Percentiles rank a stretch among this genome's conserved stretches.
These are phyloP conservation scores for Plemyria rubiginata DNA, from an alignment of 2,888 invertebrate genomes.

Conservation along the genomic window DNA sequence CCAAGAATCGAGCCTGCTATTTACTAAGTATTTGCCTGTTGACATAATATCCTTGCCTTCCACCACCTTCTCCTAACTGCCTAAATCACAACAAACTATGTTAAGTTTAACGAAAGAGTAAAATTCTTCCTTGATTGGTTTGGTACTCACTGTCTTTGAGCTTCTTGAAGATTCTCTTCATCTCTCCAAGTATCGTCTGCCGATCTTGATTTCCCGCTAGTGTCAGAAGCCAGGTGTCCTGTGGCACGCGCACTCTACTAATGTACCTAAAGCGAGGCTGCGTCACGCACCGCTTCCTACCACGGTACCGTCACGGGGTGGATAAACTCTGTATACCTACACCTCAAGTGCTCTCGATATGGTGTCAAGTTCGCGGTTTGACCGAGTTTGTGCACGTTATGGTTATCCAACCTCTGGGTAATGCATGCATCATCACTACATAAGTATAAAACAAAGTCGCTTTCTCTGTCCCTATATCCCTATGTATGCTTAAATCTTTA, in stretches of 20 bases:
- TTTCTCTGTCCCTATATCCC: no score
- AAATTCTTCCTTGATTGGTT: not conserved
- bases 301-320: conserved; percentile 66
- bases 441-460: no score
- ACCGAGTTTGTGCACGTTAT: conserved; percentile 20
- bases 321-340: conserved; percentile 57
- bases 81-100: no score
- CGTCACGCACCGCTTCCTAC: conserved; percentile 63
- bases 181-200: conserved; percentile 42
- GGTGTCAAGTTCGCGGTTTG: conserved; percentile 29
- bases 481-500: no score
- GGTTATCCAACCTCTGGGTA: not conserved
- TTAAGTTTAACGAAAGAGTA: not conserved
- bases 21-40: no score
- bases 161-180: conserved; percentile 72
- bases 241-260: conserved; percentile 66
- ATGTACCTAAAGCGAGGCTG: conserved; percentile 52
- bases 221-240: conserved; percentile 51
- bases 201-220: conserved; percentile 3
- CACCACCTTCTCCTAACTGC: not conserved
- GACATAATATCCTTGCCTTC: no score
- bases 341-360: conserved; percentile 8
- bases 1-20: no score
- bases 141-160: conserved; percentile 69
- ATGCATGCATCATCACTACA: no score